Conservation (phyloP, 2,113 vertebrate genomes). For the Crotalus viridis region DNA sequence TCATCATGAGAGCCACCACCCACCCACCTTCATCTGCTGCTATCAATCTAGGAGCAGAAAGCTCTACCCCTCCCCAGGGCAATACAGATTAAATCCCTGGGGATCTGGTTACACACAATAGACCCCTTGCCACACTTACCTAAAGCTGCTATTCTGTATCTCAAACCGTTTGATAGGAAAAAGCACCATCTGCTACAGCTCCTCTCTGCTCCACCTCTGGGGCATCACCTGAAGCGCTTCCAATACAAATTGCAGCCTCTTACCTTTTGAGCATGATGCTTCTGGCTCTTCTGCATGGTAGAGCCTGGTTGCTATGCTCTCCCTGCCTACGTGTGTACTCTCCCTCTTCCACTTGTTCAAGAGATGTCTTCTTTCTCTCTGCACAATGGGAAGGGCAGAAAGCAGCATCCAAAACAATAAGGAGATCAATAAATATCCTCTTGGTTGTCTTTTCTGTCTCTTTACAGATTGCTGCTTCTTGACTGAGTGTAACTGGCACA, state of each 20-base stretch:
- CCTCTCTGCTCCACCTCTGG: neutral
- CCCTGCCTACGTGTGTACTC: constrained; percentile 30
- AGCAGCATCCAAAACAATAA: constrained; percentile 12
- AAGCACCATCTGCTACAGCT: neutral
- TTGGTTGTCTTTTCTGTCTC: neutral
- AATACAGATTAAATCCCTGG: neutral
- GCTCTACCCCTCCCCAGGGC: accelerated
- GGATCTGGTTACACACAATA: neutral
- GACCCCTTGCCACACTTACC: neutral
- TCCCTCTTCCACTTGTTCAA: constrained; percentile 13
- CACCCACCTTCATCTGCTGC: neutral
- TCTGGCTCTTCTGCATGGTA: constrained; percentile 73
- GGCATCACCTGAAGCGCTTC: neutral
- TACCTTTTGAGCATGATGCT: constrained; percentile 75
- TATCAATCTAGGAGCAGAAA: neutral
- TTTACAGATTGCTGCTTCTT: neutral
- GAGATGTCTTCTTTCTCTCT: constrained; percentile 1
- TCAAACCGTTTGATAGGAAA: neutral
- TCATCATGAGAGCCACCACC: neutral
- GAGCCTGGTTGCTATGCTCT: constrained; percentile 56
- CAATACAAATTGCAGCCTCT: constrained; percentile 5
- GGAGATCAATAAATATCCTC: neutral
- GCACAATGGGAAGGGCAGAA: neutral
- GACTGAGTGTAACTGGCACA: neutral
- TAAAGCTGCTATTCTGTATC: neutral